Evolutionary conservation across 2,797 vertebrate species (phyloP), one percentile per base, ranked within the genome.

Genomic region (Podargus strigoides): DNA sequence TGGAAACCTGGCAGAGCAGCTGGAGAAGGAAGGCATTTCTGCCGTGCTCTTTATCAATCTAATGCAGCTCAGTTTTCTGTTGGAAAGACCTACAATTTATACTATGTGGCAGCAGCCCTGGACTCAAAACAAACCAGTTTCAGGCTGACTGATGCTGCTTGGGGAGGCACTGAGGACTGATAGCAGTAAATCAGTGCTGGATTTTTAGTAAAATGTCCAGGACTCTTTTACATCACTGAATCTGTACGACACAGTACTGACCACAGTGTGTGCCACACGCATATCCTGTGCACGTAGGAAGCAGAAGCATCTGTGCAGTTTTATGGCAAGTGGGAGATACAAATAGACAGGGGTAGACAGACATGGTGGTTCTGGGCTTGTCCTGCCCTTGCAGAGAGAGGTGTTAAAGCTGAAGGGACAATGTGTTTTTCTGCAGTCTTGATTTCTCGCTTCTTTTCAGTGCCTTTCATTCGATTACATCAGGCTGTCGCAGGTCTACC

Each of bases 11-110:
- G 81, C 49, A 62, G 69, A 59, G 47, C 55, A 76, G 53, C 72
- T 2, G 12, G 50, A 77, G 75, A 46, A 88, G 52, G 17, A 47
- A 77, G 76, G 28, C 1, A 0, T 50, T 55, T 52, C 44, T 0
- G 0, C 41, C 0, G 0, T 59, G 39, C 70, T 75, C 69, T 81
- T 73, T 37, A 80, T 92, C 47, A 62, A 3, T 30, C 46, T 7
- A 32, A 55, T 9, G 3, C 39, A 39, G 56, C 56, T 67, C 44
- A 7, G 39, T 55, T 63, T 87, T 77, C 58, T 84, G 34, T 7
- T 50, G 68, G 68, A 80, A 78, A 46, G 66, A 60, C 50, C 34
- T 88, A 82, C 69, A 44, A 52, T 94, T 92, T 78, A 16, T 55
- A 32, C 39, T 32, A 0, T 47, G 66, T 72, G 74, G 47, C 77